A percentile compares a stretch with the other conserved stretches of the same genome.
Evolutionary conservation across 2,797 vertebrate genomes (phyloP).

Genomic region (Paramormyrops hopkinsi): DNA sequence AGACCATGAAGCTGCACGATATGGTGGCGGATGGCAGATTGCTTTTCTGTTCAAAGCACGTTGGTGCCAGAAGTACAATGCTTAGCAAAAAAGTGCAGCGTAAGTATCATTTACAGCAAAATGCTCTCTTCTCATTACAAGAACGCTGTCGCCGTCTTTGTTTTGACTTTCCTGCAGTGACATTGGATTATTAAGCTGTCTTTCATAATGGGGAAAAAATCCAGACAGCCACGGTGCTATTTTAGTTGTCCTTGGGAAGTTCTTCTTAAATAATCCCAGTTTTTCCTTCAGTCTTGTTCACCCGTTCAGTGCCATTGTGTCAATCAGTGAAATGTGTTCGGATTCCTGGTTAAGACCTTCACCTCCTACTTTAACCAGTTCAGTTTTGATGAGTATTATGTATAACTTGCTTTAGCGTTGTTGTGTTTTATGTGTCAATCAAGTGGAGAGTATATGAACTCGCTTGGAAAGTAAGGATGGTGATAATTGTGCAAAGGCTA

Average conservation of each 20-base stretch:
- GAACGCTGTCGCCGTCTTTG: constrained; percentile 14
- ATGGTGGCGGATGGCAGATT: constrained; percentile 38
- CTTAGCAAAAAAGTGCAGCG: background rate
- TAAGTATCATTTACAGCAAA: background rate
- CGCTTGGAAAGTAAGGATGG: background rate
- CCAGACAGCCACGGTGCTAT: constrained; percentile 31
- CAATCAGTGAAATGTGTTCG: background rate
- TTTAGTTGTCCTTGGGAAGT: constrained; percentile 50
- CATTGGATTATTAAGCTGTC: constrained; percentile 15
- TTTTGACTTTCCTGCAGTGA: constrained; percentile 12
- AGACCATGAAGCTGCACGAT: background rate
- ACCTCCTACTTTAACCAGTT: background rate
- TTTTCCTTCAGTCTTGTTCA: constrained; percentile 5
- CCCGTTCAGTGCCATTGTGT: background rate
- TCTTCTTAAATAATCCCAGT: constrained; percentile 16
- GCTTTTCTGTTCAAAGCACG: constrained; percentile 41
- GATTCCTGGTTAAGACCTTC: background rate
- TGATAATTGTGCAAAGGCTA: background rate
- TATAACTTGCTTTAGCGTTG: background rate
- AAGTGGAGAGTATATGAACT: background rate
- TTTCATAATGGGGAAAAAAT: constrained; percentile 35
- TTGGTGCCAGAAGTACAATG: background rate
- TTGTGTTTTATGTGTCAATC: background rate
- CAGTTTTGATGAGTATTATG: background rate
- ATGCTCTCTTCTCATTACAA: constrained; percentile 27